Base-by-base conservation (phyloP, 2,888 invertebrate species). In the Arenicola marina region DNA sequence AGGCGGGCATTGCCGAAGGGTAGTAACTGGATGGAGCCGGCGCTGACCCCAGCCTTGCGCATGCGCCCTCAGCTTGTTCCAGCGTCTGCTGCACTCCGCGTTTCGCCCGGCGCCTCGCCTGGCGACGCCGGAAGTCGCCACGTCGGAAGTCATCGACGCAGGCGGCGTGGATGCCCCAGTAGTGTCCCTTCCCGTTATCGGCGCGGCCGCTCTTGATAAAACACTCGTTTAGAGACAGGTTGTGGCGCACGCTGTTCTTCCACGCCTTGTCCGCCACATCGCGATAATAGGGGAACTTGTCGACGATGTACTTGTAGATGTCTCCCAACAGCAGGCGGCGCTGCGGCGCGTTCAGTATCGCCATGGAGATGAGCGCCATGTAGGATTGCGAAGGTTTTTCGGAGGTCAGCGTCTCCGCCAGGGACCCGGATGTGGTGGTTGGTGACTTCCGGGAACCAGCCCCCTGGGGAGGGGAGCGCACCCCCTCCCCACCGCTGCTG, bases 111-210 rank as follows among this genome's bases (percentile, higher is more conserved):
- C 53, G 28, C 53, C 53, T 53, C 15, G 53, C 53, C 29, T 53
- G 53, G 7, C 53, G 29, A 7, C 53, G 56, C 28, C 54, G 44
- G 61, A 56, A 66, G 45, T 64, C 59, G 11, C 63, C 66, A 26
- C 38, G 31, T 33, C 18, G 21, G 58, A 66, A 66, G n/a, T 63
- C 63, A 18, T 55, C 43, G 18, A 60, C 18, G 57, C 66, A 66
- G 1, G 65, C 66, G 7, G 63, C 56, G 57, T 60, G 59, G 4
- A 66, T 51, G 24, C 48, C 21, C 98, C 98, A 98, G 79, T 94
- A 98, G 81, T 97, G 95, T 0, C 97, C 97, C 83, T 98, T 95
- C 0, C 97, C 98, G 82, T 97, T 97, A 0, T 77, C 80, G 2
- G 78, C 73, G 11, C 80, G 64, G 1, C 79, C 81, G n/a, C 69